These are phyloP conservation scores for Ptychadena robeensis DNA, from an alignment of 2,797 vertebrate genomes.

Conservation along the genomic window DNA sequence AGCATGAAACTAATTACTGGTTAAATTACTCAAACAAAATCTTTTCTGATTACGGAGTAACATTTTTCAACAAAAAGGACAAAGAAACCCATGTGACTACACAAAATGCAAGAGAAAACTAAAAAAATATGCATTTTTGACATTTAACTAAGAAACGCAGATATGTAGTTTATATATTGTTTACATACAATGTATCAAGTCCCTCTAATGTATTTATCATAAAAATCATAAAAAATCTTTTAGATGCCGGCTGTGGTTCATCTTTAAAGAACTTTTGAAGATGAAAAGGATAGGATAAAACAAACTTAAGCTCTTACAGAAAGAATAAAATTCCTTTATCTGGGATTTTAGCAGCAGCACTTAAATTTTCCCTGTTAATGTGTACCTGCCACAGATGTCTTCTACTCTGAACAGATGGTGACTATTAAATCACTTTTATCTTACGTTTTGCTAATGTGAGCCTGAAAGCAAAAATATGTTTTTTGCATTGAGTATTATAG, in stretches of 20 bases:
- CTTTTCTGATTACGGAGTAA: too few relatives aligned
- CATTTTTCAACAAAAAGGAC: background rate
- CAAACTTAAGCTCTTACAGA: background rate
- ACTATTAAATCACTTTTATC: conserved; percentile 85
- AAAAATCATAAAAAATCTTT: background rate
- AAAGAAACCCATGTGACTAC: background rate
- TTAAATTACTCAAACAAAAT: too few relatives aligned
- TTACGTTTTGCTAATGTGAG: conserved; percentile 82
- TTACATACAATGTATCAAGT: background rate
- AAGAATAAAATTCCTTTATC: conserved; percentile 38
- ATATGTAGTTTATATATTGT: background rate
- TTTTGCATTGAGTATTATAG: conserved; percentile 72
- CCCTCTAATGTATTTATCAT: background rate
- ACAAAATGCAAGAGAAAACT: background rate
- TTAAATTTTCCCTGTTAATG: conserved; percentile 68
- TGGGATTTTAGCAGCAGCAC: conserved; percentile 38
- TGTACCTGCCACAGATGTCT: conserved; percentile 78
- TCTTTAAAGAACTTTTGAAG: conserved; percentile 13
- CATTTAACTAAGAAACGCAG: background rate
- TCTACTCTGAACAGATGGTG: conserved; percentile 77
- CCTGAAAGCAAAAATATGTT: conserved; percentile 81
- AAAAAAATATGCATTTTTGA: background rate
- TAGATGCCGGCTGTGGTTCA: background rate
- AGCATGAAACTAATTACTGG: too few relatives aligned
- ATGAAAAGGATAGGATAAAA: conserved; percentile 21